Evolutionary conservation across 2,113 vertebrate species (phyloP).

Genomic region (Lophochroa leadbeateri): DNA sequence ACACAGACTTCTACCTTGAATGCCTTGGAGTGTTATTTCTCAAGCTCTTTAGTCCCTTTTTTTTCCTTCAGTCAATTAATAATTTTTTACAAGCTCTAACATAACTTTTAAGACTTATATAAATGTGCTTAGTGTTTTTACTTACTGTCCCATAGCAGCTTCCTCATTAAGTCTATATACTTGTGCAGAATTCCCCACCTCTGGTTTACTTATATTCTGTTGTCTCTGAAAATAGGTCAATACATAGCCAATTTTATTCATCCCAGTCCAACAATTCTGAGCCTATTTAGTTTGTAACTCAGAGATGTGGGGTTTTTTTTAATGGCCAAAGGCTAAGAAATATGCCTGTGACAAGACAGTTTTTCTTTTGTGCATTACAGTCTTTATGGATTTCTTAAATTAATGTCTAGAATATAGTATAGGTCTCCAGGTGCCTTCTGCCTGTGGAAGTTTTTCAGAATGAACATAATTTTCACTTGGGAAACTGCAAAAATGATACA

Average conservation of each 20-base stretch:
- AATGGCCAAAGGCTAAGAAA: neutral
- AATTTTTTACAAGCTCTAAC: neutral
- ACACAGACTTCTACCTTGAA: neutral
- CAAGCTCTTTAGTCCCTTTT: neutral
- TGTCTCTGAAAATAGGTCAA: neutral
- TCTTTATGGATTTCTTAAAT: constrained; percentile 19
- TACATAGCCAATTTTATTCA: neutral
- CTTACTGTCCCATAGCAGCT: neutral
- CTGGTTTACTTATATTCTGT: neutral
- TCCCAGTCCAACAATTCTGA: neutral
- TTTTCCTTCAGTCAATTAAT: neutral
- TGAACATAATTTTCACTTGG: constrained; percentile 1
- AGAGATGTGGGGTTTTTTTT: neutral
- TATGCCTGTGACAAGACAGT: neutral
- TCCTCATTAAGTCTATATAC: neutral
- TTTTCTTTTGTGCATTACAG: neutral
- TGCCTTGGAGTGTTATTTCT: neutral
- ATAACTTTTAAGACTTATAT: neutral
- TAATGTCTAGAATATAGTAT: neutral
- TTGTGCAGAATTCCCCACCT: neutral
- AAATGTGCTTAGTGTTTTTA: neutral
- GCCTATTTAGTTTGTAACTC: neutral
- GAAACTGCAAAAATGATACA: neutral
- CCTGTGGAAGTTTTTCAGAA: neutral
- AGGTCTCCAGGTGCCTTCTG: neutral